A percentile compares a stretch with the other conserved stretches of the same genome.
phyloP scores from a whole-genome alignment of 2,888 invertebrate genomes.

The Ichneumon xanthorius region DNA sequence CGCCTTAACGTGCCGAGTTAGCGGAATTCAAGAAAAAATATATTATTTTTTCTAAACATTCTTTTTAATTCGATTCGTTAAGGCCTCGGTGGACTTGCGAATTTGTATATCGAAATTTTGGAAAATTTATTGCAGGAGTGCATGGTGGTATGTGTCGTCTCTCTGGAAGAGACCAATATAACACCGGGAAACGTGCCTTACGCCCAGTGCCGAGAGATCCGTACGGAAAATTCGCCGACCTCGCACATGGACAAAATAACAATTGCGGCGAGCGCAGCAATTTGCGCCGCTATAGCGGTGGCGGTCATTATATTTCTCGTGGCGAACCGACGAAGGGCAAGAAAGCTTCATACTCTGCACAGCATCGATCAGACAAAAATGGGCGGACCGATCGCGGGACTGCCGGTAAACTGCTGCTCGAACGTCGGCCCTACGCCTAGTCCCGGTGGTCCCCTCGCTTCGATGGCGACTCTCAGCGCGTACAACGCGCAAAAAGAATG shows the following conservation, averaged over 20 bases:
- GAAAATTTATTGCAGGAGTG: constrained; percentile 90
- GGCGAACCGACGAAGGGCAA: constrained; percentile 92
- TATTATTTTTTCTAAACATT: no score
- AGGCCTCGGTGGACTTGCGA: no score
- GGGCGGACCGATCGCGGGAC: constrained; percentile 89
- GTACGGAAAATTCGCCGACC: constrained; percentile 93
- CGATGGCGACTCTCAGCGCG: constrained; percentile 93
- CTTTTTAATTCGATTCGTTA: background rate
- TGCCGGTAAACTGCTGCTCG: constrained; percentile 93
- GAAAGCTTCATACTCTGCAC: constrained; percentile 89
- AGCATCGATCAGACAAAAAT: constrained; percentile 89
- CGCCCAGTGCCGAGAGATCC: constrained; percentile 94
- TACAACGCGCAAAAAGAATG: constrained; percentile 95
- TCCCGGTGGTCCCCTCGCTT: constrained; percentile 92
- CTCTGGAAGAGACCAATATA: constrained; percentile 94
- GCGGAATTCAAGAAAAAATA: no score
- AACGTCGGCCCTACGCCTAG: constrained; percentile 90
- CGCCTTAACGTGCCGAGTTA: no score
- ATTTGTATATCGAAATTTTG: no score
- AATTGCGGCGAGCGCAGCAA: constrained; percentile 96
- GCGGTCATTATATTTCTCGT: constrained; percentile 96
- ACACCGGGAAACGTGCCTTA: constrained; percentile 94
- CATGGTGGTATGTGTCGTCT: constrained; percentile 96
- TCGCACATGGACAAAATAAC: constrained; percentile 98
- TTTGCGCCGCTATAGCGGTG: constrained; percentile 96